Conservation (phyloP, 37 sponge, comb jelly and placozoan genomes). For the Beroe ovata region DNA sequence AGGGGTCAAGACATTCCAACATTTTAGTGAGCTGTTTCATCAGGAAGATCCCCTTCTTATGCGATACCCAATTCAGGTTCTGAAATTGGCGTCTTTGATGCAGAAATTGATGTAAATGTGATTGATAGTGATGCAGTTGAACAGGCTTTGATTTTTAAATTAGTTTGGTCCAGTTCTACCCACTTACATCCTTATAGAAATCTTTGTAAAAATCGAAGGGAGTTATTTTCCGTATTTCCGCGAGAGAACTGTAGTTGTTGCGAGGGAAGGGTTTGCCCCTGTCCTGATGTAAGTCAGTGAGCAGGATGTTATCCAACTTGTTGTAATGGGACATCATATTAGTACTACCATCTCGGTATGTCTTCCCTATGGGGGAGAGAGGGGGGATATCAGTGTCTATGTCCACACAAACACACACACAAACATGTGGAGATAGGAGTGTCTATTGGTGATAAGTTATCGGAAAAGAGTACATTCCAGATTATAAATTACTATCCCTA, state of each 20-base stretch:
- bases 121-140: not conserved
- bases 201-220: constrained; percentile 6
- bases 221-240: not conserved
- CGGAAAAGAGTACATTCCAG: no score
- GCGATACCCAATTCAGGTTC: not conserved
- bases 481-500: no score
- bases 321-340: not conserved
- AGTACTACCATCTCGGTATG: no score
- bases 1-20: not conserved
- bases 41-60: not conserved
- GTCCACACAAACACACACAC: no score
- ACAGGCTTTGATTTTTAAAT: not conserved
- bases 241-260: not conserved
- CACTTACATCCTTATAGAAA: constrained; percentile 1
- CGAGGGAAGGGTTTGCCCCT: not conserved
- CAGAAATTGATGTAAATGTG: not conserved
- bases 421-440: no score
- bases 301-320: not conserved
- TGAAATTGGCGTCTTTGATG: not conserved
- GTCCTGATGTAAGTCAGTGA: not conserved
- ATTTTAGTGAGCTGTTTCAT: not conserved
- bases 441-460: no score
- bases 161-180: not conserved
- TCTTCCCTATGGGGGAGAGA: no score
- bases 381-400: no score